Evolutionary conservation across 2,888 invertebrate species (phyloP), one percentile per base, ranked within the genome.

Genomic region (Ormyrus rosae): DNA sequence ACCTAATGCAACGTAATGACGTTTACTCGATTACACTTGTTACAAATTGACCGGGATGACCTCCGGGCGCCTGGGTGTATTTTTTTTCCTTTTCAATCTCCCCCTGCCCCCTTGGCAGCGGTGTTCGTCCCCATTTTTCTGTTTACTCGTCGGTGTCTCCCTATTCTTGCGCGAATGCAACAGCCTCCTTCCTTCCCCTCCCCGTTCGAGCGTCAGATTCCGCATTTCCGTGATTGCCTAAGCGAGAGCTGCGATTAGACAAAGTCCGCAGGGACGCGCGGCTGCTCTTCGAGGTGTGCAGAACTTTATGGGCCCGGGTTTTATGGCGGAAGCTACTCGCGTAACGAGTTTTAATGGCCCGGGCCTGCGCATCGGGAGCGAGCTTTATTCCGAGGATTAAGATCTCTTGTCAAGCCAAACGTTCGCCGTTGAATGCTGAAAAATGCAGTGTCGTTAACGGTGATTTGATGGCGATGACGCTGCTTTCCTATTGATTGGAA

Each of bases 11-110:
- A 50, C 69, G 58, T 63, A 78, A 78, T 69, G 76, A 34, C 61
- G 68, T 68, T 76, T 80, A 80, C 80, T 80, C 80, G 63, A 80
- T 80, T 80, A 76, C 80, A 76, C 76, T 80, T 80, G 80, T 80
- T 80, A 80, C 80, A 80, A 80, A 80, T 80, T 72, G 80, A 75
- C 56, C 19, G 13, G 53, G 45, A 63, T 60, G 67, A 56, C 61
- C 60, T 72, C 71, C 56, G 5, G 5, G 5, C 10, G 7, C 11
- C n/a, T 11, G 34, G 34, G 34, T 6, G 7, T 13, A 11, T 10
- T 61, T 70, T 71, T 71, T 71, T 77, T 56, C 50, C 48, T 77
- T 77, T 77, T 65, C 56, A 46, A 9, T 65, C 56, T 34, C 70
- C 51, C 45, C 58, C 46, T 45, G 53, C 56, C 56, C 46, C 7